These are phyloP conservation scores for Euwallacea similis DNA, from an alignment of 1,140 invertebrate species.

Conservation along the genomic window DNA sequence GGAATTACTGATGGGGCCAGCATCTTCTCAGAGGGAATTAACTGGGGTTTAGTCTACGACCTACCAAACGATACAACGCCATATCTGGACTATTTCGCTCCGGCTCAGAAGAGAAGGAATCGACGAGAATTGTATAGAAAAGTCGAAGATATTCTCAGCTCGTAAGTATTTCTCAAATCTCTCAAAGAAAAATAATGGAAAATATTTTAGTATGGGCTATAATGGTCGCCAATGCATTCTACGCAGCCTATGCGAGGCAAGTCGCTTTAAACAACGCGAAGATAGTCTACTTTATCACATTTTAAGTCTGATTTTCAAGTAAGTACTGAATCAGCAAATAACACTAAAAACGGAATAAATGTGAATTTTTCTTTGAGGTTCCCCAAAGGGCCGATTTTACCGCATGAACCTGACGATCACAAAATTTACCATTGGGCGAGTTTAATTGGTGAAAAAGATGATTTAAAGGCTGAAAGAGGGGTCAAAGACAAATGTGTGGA, in stretches of 20 bases:
- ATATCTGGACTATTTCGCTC: slow-evolving; percentile 53
- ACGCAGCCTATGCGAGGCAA: slow-evolving; percentile 58
- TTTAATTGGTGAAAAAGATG: slow-evolving; percentile 56
- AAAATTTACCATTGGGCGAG: slow-evolving; percentile 67
- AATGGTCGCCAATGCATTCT: slow-evolving; percentile 58
- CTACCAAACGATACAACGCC: slow-evolving; percentile 67
- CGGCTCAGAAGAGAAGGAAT: slow-evolving; percentile 56
- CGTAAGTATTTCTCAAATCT: slow-evolving; percentile 58
- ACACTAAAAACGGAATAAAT: no score
- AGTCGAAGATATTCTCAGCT: slow-evolving; percentile 68
- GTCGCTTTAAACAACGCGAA: slow-evolving; percentile 38
- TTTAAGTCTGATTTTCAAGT: slow-evolving; percentile 35
- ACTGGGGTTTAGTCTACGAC: slow-evolving; percentile 78
- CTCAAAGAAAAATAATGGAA: no score
- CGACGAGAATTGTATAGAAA: slow-evolving; percentile 66
- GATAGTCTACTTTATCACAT: slow-evolving; percentile 33
- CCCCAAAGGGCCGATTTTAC: slow-evolving; percentile 63
- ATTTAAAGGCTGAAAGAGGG: slow-evolving; percentile 26
- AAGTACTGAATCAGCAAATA: neutral
- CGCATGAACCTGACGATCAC: slow-evolving; percentile 68
- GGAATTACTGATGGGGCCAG: slow-evolving; percentile 54
- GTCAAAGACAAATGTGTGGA: slow-evolving; percentile 56
- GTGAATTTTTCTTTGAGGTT: slow-evolving; percentile 46
- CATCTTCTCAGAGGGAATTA: slow-evolving; percentile 68
- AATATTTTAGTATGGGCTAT: slow-evolving; percentile 40